Percentiles rank a stretch among this genome's conserved stretches.
These are phyloP conservation scores for Mormyrus iriodes DNA, from an alignment of 2,113 vertebrate species.

Conservation along the genomic window DNA sequence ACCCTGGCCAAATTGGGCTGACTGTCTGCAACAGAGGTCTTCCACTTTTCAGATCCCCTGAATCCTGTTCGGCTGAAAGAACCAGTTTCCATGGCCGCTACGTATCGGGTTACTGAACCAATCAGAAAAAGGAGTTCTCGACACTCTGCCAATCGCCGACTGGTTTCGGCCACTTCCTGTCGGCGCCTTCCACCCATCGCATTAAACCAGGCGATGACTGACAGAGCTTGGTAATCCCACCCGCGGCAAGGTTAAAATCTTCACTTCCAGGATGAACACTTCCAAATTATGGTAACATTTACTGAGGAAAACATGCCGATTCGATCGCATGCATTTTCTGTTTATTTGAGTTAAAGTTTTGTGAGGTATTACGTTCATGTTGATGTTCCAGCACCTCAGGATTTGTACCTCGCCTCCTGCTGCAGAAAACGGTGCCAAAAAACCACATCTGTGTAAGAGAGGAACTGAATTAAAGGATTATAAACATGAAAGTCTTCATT, in stretches of 20 bases:
- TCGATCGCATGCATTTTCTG: background rate
- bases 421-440: background rate
- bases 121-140: background rate
- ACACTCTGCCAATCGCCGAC: background rate
- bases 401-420: background rate
- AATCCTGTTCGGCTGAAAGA: background rate
- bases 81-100: background rate
- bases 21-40: background rate
- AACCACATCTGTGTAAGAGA: constrained; percentile 2
- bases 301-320: background rate
- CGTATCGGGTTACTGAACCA: background rate
- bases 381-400: background rate
- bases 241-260: background rate
- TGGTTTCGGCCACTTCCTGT: background rate
- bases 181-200: background rate
- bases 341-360: background rate
- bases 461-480: background rate
- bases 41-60: background rate
- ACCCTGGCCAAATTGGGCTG: constrained; percentile 9
- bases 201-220: background rate
- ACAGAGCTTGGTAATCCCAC: background rate
- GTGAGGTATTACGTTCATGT: background rate
- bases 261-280: background rate
- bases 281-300: background rate
- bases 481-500: constrained; percentile 4